Evolutionary conservation across 23 tunicate genomes (phyloP), one percentile per base, ranked within the genome.

Genomic region (Styela plicata): DNA sequence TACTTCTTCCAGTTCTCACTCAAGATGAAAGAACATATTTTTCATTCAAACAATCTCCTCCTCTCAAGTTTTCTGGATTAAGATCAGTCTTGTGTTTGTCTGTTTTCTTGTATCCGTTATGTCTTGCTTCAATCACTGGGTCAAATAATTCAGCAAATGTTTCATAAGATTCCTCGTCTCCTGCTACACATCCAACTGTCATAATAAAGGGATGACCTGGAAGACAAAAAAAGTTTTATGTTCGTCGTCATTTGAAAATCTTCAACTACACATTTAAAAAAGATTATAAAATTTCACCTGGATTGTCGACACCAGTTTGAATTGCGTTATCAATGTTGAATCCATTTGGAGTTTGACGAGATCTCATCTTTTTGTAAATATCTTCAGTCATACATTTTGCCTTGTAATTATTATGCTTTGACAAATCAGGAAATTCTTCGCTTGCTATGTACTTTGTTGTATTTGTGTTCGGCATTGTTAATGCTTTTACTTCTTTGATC

Each of bases 111-210:
- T 94, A 95, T 0, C 95, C 95, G 74, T 91, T 91, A 78, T 95
- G 99, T 13, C 99, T 90, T 52, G 84, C 92, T 31, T 91, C 85
- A 52, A 96, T 96, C 37, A 96, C 96, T 31, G 94, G 95, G 73
- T 95, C 91, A 32, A 95, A 95, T 37, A 95, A 87, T 34, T 89
- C 95, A 25, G 96, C 99, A 70, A 95, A 95, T 7, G 78, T 85
- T 0, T 89, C 87, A 74, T 94, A 94, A 19, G 90, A 67, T 78
- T 94, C 98, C 36, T 95, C 99, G 69, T 95, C 99, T 13, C 99
- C 99, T 2, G 99, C 99, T 7, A 95, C 99, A 74, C 99, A 95
- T 28, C 99, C 99, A 28, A 95, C 99, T 3, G 99, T 95, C 99
- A 89, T 95, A 80, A 95, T 95, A 83, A 89, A 95, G 13, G 99